Conservation (phyloP, 2,888 invertebrate species). For the Agriotes lineatus region DNA sequence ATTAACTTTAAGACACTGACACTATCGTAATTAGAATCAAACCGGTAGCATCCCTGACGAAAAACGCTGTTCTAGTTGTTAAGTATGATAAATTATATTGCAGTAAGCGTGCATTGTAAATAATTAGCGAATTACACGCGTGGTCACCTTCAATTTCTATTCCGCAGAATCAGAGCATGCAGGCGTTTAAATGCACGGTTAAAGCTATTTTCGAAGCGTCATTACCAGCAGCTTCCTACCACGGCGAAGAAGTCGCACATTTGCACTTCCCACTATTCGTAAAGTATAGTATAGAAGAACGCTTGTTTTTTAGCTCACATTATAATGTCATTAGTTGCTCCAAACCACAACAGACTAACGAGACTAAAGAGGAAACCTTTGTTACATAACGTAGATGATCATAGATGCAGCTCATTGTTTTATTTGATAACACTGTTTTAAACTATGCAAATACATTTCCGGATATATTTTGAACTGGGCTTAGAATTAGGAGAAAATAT, state of each 20-base stretch:
- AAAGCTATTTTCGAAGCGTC: conserved; percentile 8
- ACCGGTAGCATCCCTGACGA: not conserved
- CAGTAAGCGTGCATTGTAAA: not conserved
- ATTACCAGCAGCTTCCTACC: conserved; percentile 5
- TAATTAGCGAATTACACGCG: conserved; percentile 12
- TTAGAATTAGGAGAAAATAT: too few species aligned
- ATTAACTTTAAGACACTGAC: too few species aligned
- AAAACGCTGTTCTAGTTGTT: not conserved
- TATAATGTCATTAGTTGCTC: too few species aligned
- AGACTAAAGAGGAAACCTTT: too few species aligned
- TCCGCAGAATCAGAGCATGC: conserved; percentile 17
- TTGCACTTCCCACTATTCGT: not conserved
- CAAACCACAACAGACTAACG: too few species aligned
- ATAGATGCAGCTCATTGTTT: too few species aligned
- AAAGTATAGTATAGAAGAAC: not conserved
- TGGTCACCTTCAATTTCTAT: conserved; percentile 22
- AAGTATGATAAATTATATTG: not conserved
- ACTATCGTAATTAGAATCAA: too few species aligned
- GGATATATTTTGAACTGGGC: too few species aligned
- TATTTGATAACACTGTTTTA: too few species aligned
- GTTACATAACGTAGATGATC: too few species aligned
- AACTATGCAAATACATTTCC: too few species aligned
- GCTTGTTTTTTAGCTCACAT: too few species aligned
- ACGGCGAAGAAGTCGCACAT: conserved; percentile 10
- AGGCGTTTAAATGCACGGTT: conserved; percentile 23